Percentiles rank a stretch among this genome's conserved stretches.
Conservation (phyloP, 2,113 vertebrate genomes). For the Peromyscus californicus region DNA sequence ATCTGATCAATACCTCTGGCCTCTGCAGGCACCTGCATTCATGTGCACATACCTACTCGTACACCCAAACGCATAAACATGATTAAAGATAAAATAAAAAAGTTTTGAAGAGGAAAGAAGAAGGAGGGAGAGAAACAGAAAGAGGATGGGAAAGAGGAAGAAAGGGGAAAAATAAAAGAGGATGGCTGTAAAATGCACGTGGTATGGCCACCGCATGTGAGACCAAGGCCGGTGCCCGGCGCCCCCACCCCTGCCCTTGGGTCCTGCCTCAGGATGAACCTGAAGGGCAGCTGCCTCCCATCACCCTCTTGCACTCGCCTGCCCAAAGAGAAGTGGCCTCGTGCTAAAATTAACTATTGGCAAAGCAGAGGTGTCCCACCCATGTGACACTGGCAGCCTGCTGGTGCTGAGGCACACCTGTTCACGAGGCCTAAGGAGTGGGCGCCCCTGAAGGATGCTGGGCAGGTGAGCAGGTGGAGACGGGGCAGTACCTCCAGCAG, state of each 20-base stretch:
- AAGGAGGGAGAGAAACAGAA: no score
- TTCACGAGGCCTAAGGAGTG: background rate
- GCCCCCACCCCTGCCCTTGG: background rate
- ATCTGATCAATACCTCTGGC: background rate
- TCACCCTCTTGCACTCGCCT: background rate
- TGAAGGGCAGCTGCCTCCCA: background rate
- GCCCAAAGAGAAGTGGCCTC: background rate
- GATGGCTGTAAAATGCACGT: background rate
- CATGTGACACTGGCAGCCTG: background rate
- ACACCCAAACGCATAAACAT: background rate
- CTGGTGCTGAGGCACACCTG: background rate
- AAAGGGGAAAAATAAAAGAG: background rate
- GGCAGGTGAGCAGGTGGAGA: background rate
- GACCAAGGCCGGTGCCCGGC: background rate
- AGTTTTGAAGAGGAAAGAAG: background rate
- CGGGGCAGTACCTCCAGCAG: fast-evolving
- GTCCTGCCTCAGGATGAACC: background rate
- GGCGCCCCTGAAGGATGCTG: background rate
- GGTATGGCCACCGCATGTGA: fast-evolving
- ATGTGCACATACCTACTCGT: background rate
- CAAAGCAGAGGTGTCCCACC: background rate
- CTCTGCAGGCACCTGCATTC: no score
- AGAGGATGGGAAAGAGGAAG: no score
- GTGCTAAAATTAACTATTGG: background rate
- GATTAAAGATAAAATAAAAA: background rate